Conservation (phyloP, 1,140 invertebrate species). For the Odontomachus brunneus region DNA sequence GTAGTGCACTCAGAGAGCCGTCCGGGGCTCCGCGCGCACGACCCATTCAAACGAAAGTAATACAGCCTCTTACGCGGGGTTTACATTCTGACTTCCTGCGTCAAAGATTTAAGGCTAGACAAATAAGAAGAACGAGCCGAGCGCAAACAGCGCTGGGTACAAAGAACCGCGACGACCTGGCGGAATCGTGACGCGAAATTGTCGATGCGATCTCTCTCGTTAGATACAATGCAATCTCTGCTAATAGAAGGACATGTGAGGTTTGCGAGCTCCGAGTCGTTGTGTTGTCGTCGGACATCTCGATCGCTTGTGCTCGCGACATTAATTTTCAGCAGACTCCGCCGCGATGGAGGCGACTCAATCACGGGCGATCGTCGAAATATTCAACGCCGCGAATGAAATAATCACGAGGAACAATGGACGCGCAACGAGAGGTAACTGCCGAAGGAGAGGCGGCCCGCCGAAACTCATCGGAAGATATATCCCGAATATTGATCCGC, state of each 20-base stretch:
- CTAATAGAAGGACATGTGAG: too few relatives aligned
- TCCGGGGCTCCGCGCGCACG: not conserved
- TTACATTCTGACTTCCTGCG: slow-evolving; percentile 6
- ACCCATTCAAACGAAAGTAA: slow-evolving; percentile 27
- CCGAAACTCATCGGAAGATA: slow-evolving; percentile 9
- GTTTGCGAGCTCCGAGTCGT: too few relatives aligned
- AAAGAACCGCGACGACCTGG: not conserved
- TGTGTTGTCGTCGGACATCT: too few relatives aligned
- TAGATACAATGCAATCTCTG: too few relatives aligned
- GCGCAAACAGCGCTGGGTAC: not conserved
- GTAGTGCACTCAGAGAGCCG: slow-evolving; percentile 27
- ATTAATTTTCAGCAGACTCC: too few relatives aligned
- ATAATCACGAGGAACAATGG: not conserved
- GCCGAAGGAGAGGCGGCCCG: not conserved
- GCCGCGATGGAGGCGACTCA: too few relatives aligned
- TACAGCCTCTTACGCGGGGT: not conserved
- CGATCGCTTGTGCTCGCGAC: too few relatives aligned
- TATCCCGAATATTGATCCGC: slow-evolving; percentile 29
- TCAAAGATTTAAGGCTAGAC: slow-evolving; percentile 6
- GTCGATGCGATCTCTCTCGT: too few relatives aligned
- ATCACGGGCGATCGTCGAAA: too few relatives aligned
- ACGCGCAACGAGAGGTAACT: not conserved
- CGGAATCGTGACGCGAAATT: too few relatives aligned
- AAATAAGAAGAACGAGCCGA: slow-evolving; percentile 6
- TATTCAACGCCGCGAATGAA: not conserved